These are phyloP conservation scores for Holocentrus rufus DNA, from an alignment of 2,797 vertebrate species.

Conservation along the genomic window DNA sequence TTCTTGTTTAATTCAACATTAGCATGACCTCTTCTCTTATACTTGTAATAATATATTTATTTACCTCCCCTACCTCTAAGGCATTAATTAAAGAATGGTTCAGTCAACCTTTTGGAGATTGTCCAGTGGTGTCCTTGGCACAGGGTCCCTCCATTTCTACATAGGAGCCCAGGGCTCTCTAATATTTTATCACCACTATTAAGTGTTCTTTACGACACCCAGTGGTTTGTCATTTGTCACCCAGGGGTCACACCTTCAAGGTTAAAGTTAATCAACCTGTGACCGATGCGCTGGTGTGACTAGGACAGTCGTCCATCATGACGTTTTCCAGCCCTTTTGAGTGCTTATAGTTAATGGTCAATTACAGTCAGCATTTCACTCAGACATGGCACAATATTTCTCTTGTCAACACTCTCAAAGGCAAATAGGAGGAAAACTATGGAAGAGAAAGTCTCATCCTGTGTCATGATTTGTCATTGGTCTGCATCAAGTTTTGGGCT, in stretches of 20 bases:
- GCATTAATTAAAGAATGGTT: conserved; percentile 34
- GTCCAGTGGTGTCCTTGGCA: conserved; percentile 55
- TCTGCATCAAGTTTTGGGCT: background rate
- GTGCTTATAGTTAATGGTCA: conserved; percentile 31
- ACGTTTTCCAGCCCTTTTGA: conserved; percentile 9
- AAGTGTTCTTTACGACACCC: conserved; percentile 59
- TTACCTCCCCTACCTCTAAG: conserved; percentile 11
- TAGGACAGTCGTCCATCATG: conserved; percentile 28
- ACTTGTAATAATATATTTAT: background rate
- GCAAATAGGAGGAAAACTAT: background rate
- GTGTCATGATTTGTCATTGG: background rate
- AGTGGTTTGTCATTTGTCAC: conserved; percentile 56
- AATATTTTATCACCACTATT: conserved; percentile 68
- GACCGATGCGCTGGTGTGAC: conserved; percentile 44
- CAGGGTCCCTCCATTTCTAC: conserved; percentile 30
- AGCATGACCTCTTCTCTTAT: conserved; percentile 13
- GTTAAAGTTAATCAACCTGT: conserved; percentile 65
- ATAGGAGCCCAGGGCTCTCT: conserved; percentile 49
- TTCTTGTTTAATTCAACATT: conserved; percentile 22
- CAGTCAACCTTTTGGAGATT: conserved; percentile 39
- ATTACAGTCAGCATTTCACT: conserved; percentile 27
- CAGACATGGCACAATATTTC: conserved; percentile 41
- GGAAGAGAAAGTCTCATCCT: background rate
- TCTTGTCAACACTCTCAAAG: conserved; percentile 22
- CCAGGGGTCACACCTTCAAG: conserved; percentile 64